Conservation (phyloP, 2,797 vertebrate genomes). For the Siniperca undulata region DNA sequence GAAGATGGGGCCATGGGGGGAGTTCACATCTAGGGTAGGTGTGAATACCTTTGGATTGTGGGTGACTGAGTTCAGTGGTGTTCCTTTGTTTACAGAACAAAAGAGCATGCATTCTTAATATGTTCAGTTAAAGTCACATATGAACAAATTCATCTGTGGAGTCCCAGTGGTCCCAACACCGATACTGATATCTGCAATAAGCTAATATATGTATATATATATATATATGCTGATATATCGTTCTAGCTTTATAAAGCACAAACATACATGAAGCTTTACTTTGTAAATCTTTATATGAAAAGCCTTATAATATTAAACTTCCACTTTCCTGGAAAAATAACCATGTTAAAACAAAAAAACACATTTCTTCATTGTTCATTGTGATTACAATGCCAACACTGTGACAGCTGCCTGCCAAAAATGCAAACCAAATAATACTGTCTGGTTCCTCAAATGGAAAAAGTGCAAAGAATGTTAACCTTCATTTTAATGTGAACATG, state of each 20-base stretch:
- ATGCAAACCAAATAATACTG: constrained; percentile 26
- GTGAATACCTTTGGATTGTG: no score
- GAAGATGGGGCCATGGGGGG: no score
- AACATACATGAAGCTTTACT: background rate
- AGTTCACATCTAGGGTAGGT: no score
- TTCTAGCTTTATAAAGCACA: background rate
- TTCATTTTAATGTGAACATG: background rate
- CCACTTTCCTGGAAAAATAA: background rate
- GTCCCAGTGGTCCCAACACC: no score
- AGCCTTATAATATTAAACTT: background rate
- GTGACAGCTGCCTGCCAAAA: constrained; percentile 18
- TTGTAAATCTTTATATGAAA: background rate
- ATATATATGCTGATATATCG: no score
- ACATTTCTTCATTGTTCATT: background rate
- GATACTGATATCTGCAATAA: background rate
- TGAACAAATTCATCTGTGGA: no score
- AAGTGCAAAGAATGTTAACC: constrained; percentile 4
- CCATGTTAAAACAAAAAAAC: constrained; percentile 2
- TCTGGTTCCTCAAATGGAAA: constrained; percentile 7
- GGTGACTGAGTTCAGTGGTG: no score
- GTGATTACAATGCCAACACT: constrained; percentile 2
- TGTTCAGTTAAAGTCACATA: no score
- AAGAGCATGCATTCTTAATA: no score
- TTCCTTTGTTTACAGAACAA: no score
- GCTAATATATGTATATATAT: background rate